Conservation (phyloP, 2,888 invertebrate genomes). For the Cactoblastis cactorum region DNA sequence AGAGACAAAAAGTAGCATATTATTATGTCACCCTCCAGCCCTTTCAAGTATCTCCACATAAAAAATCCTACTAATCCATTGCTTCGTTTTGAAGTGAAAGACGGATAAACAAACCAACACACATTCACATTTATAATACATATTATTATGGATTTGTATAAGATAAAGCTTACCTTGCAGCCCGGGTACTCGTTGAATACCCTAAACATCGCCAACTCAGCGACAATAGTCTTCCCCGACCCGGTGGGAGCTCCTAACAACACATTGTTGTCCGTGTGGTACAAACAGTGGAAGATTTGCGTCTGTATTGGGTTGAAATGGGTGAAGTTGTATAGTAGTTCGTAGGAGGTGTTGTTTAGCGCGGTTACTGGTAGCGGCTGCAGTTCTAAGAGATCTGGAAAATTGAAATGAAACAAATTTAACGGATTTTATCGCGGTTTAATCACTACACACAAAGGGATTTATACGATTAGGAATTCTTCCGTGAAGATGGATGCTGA, state of each 20-base stretch:
- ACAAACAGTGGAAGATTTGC: slow-evolving; percentile 97
- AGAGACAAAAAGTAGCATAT: too few species aligned
- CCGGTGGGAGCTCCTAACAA: slow-evolving; percentile 97
- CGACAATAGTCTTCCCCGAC: slow-evolving; percentile 98
- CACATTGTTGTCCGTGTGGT: slow-evolving; percentile 96
- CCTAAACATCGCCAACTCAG: slow-evolving; percentile 97
- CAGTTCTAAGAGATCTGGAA: slow-evolving; percentile 91
- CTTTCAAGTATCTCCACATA: too few species aligned
- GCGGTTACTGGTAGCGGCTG: slow-evolving; percentile 93
- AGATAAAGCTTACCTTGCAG: slow-evolving; percentile 79
- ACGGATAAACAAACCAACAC: too few species aligned
- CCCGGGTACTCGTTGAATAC: slow-evolving; percentile 90
- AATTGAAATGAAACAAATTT: too few species aligned
- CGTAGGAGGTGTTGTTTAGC: slow-evolving; percentile 86
- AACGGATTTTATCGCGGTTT: too few species aligned
- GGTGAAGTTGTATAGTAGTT: slow-evolving; percentile 91
- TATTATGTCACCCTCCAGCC: too few species aligned
- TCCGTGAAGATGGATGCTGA: too few species aligned
- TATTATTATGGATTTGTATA: neutral
- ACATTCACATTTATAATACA: too few species aligned
- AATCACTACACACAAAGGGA: too few species aligned
- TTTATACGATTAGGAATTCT: too few species aligned
- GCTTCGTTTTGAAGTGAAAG: too few species aligned
- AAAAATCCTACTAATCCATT: too few species aligned
- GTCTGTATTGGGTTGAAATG: slow-evolving; percentile 99